Evolutionary conservation across 2,113 vertebrate genomes (phyloP).

Genomic region (Saguinus midas): DNA sequence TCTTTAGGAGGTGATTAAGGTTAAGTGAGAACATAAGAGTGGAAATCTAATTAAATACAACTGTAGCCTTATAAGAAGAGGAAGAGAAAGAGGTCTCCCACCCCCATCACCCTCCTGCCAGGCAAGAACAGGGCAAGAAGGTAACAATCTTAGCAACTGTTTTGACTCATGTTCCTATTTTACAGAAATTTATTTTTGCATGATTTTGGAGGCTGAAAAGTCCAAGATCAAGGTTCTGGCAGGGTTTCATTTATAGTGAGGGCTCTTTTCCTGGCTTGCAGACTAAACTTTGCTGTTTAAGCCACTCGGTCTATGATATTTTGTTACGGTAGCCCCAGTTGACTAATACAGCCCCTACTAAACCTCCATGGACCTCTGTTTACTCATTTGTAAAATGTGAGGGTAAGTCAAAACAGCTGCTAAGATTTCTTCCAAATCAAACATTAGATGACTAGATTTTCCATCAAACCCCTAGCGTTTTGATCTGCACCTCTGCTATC

Average conservation of each 20-base stretch:
- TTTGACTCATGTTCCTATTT: too few species aligned
- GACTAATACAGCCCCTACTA: not conserved
- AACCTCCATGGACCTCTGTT: not conserved
- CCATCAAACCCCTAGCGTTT: not conserved
- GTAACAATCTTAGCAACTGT: too few species aligned
- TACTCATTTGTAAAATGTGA: not conserved
- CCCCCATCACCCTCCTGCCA: not conserved
- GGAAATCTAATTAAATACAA: not conserved
- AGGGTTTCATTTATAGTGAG: too few species aligned
- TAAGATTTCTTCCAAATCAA: constrained; percentile 15
- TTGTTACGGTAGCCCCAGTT: not conserved
- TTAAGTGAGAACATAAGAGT: not conserved
- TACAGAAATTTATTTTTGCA: too few species aligned
- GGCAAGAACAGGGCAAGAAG: not conserved
- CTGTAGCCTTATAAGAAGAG: not conserved
- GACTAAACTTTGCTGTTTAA: not conserved
- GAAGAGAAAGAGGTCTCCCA: not conserved
- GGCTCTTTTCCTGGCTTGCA: too few species aligned
- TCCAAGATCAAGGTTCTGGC: too few species aligned
- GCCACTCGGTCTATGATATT: not conserved
- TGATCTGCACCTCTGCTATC: not conserved
- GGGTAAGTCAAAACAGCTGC: not conserved
- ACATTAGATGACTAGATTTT: not conserved
- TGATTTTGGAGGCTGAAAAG: too few species aligned
- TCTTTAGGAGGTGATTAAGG: not conserved